Conservation (phyloP, 2,797 vertebrate species). For the Premnoplex brunnescens region DNA sequence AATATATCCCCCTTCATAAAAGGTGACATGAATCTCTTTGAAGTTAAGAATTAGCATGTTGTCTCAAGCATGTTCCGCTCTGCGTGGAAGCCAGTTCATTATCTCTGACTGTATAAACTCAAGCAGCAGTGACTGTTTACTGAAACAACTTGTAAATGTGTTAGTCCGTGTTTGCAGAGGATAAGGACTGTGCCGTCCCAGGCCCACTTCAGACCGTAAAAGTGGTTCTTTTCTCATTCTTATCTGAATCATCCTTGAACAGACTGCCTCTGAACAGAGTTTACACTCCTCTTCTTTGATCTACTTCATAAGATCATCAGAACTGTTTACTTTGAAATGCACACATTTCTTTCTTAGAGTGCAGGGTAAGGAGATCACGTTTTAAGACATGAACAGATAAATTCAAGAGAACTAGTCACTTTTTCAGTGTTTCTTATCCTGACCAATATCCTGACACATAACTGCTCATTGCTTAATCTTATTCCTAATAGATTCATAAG, state of each 20-base stretch:
- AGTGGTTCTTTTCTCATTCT: conserved; percentile 42
- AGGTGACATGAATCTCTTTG: conserved; percentile 31
- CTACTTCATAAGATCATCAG: conserved; percentile 56
- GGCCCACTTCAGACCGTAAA: conserved; percentile 22
- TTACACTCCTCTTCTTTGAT: conserved; percentile 63
- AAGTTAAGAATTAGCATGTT: conserved; percentile 41
- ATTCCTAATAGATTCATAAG: neutral
- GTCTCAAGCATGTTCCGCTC: conserved; percentile 26
- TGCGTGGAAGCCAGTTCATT: conserved; percentile 22
- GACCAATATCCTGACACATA: neutral
- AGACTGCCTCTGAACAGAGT: conserved; percentile 35
- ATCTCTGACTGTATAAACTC: conserved; percentile 41
- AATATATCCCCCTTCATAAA: neutral
- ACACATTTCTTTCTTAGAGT: neutral
- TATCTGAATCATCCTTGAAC: conserved; percentile 41
- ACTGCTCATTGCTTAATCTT: neutral
- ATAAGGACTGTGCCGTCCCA: conserved; percentile 14
- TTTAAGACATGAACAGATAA: neutral
- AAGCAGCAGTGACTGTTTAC: conserved; percentile 22
- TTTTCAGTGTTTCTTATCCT: neutral
- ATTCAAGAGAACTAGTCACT: neutral
- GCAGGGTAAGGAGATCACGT: neutral
- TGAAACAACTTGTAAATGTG: conserved; percentile 52
- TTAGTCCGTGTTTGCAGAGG: conserved; percentile 45
- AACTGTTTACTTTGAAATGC: conserved; percentile 70